Conservation (phyloP, 2,113 vertebrate species). For the Cryptomyrus ogoouensis region DNA sequence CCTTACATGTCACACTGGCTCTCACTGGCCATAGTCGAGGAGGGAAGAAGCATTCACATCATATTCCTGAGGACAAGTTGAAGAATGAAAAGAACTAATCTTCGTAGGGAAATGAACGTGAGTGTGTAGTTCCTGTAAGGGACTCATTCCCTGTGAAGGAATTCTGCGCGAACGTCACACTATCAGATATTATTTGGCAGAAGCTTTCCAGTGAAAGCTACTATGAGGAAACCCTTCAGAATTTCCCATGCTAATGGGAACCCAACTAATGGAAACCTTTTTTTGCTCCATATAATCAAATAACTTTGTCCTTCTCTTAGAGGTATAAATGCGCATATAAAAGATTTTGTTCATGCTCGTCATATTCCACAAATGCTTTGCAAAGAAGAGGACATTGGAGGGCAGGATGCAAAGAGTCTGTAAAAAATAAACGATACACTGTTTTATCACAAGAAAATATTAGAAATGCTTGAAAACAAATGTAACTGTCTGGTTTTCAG, state of each 20-base stretch:
- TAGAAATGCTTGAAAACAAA: too few relatives aligned
- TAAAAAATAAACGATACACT: too few relatives aligned
- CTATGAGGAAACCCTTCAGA: background rate
- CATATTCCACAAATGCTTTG: too few relatives aligned
- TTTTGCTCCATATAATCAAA: background rate
- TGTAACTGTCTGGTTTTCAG: too few relatives aligned
- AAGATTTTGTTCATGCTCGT: too few relatives aligned
- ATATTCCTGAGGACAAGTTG: background rate
- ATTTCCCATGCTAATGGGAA: background rate
- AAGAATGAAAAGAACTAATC: background rate
- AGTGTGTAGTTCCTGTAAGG: background rate
- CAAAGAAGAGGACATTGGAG: too few relatives aligned
- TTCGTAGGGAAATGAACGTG: background rate
- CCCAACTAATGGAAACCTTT: background rate
- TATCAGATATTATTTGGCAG: background rate
- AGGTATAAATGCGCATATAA: too few relatives aligned
- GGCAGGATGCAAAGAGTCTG: too few relatives aligned
- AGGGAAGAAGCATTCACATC: background rate
- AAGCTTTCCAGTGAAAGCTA: background rate
- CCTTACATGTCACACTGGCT: background rate
- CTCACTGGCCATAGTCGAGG: background rate
- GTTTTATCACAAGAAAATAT: too few relatives aligned
- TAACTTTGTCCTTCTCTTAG: too few relatives aligned
- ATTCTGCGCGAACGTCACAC: background rate
- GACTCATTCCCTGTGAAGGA: background rate